Evolutionary conservation across 2,113 vertebrate species (phyloP), one percentile per base, ranked within the genome.

Genomic region (Cyanocitta stelleri): DNA sequence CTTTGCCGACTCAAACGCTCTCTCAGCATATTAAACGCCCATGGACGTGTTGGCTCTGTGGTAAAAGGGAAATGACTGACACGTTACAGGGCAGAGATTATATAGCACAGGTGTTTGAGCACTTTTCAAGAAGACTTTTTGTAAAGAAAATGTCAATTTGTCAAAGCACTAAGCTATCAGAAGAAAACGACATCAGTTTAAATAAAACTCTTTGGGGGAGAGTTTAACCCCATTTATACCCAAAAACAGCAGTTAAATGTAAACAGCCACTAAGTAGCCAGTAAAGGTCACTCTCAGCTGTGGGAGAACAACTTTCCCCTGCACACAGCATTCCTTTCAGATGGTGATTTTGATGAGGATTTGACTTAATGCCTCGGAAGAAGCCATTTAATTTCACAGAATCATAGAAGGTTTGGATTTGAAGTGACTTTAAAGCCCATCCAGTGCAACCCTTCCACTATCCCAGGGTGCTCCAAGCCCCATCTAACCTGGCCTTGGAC

Each of bases 401-500:
- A 41, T 13, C 30, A 27, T 4, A 16, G 14, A 32, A 41, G 12
- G 32, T 77, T 69, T 63, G 46, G 75, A 24, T n/a, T 13, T 62
- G 35, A 71, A 63, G 49, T 8, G 35, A 49, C 22, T 41, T 37
- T 32, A 49, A 11, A 56, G 26, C 18, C 6, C 35, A 30, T 21
- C 29, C 44, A 37, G 27, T 51, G 1, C 12, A 22, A 58, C 16
- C 21, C 10, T 84, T 1, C 41, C 56, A 69, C 26, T 5, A 2
- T 0, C 18, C 41, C 32, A 90, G 72, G 26, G 0, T 1, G 9
- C 48, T 69, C 55, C 48, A 89, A 59, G 23, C 33, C 4, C 22
- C 0, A 0, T 74, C 3, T 77, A 69, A 0, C 18, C 41, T 49
- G 55, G 14, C 12, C 30, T 35, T 12, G 56, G 41, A 29, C 63